A percentile compares a stretch with the other conserved stretches of the same genome.
Conservation (phyloP, 2,888 invertebrate genomes). For the Escarpia spicata region DNA sequence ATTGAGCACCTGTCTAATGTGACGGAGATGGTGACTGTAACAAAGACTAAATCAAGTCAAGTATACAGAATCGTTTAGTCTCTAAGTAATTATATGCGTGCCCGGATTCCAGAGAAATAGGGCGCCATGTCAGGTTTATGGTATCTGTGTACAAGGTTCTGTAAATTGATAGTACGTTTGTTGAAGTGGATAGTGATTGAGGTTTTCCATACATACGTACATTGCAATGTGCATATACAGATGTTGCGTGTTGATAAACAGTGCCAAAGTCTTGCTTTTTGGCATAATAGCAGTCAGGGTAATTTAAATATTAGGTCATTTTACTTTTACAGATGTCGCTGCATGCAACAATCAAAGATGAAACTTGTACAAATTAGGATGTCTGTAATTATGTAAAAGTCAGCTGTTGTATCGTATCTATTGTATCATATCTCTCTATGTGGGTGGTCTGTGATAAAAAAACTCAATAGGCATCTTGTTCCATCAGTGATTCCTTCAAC, state of each 20-base stretch:
- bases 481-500: too few species aligned
- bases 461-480: too few species aligned
- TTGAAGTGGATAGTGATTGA: not conserved
- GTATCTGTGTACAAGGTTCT: not conserved
- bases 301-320: not conserved
- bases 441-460: too few species aligned
- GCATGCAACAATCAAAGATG: too few species aligned
- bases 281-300: not conserved
- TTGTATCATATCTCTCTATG: too few species aligned
- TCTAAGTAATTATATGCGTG: not conserved
- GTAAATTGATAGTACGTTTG: not conserved
- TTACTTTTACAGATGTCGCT: too few species aligned
- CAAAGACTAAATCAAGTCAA: too few species aligned
- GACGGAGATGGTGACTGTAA: not conserved
- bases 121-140: not conserved
- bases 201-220: not conserved
- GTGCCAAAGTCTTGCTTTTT: not conserved
- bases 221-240: not conserved
- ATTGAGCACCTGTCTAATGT: not conserved
- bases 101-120: too few species aligned
- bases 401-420: too few species aligned
- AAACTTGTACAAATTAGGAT: not conserved
- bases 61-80: not conserved
- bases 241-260: not conserved
- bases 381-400: too few species aligned